phyloP scores from a whole-genome alignment of 2,888 invertebrate species.

The Sphaerophoria rueppellii region DNA sequence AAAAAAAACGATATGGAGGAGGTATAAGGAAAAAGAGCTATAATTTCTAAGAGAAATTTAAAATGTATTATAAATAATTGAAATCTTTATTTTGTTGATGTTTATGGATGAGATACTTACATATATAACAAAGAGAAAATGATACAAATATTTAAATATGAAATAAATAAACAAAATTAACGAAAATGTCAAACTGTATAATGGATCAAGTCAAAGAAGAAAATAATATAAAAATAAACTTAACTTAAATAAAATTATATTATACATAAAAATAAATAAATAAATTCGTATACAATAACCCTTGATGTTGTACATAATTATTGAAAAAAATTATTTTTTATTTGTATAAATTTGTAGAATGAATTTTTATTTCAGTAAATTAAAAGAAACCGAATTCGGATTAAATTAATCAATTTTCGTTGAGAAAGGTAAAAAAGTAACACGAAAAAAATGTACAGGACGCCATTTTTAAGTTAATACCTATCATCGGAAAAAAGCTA shows the following conservation, averaged over 20 bases:
- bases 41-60: constrained; percentile 58
- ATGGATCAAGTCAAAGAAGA: constrained; percentile 74
- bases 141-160: constrained; percentile 34
- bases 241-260: constrained; percentile 67
- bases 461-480: too few species aligned
- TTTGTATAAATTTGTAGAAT: constrained; percentile 69
- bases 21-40: constrained; percentile 59
- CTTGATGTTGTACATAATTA: constrained; percentile 80
- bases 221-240: constrained; percentile 43
- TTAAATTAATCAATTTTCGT: too few species aligned
- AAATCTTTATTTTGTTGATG: constrained; percentile 78
- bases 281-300: constrained; percentile 41
- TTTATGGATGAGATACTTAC: constrained; percentile 77
- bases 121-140: constrained; percentile 62
- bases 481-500: too few species aligned
- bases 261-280: constrained; percentile 59
- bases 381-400: too few species aligned
- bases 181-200: constrained; percentile 73
- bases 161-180: constrained; percentile 49
- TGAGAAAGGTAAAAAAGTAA: too few species aligned
- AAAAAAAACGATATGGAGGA: constrained; percentile 66
- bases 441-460: too few species aligned
- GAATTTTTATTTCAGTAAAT: too few species aligned
- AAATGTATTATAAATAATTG: constrained; percentile 73
- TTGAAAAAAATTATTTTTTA: constrained; percentile 69